A percentile compares a stretch with the other conserved stretches of the same genome.
Evolutionary conservation across 2,888 invertebrate genomes (phyloP).

Genomic region (Volucella inflata): DNA sequence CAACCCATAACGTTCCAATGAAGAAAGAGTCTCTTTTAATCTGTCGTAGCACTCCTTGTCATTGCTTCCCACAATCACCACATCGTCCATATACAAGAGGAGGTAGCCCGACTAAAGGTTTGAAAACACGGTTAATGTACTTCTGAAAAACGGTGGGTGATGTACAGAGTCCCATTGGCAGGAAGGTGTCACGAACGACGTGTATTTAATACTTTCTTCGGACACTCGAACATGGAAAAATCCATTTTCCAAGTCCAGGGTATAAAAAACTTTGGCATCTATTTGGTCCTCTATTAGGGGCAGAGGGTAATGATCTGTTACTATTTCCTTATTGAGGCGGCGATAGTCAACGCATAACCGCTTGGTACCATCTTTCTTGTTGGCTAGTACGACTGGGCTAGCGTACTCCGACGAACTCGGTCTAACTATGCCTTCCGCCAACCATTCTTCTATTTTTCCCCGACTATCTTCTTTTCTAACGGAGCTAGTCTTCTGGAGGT

Average conservation of each 20-base stretch:
- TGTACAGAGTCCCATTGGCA: constrained; percentile 44
- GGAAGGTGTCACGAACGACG: constrained; percentile 43
- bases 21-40: too few relatives aligned
- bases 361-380: constrained; percentile 46
- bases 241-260: constrained; percentile 74
- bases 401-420: constrained; percentile 63
- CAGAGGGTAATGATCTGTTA: constrained; percentile 45
- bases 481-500: constrained; percentile 29
- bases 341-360: constrained; percentile 65
- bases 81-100: too few relatives aligned
- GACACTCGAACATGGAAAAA: constrained; percentile 73
- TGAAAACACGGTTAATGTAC: too few relatives aligned
- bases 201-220: constrained; percentile 44
- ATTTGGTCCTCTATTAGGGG: constrained; percentile 74
- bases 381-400: constrained; percentile 51
- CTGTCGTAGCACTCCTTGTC: too few relatives aligned
- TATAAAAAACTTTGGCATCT: constrained; percentile 72
- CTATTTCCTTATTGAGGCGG: constrained; percentile 55
- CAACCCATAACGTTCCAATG: too few relatives aligned
- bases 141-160: too few relatives aligned
- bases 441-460: constrained; percentile 63
- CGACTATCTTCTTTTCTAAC: constrained; percentile 40
- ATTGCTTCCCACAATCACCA: too few relatives aligned
- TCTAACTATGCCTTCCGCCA: constrained; percentile 58
- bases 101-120: too few relatives aligned